Percentiles rank a stretch among this genome's conserved stretches.
Conservation (phyloP, 2,797 vertebrate genomes). For the Erpetoichthys calabaricus region DNA sequence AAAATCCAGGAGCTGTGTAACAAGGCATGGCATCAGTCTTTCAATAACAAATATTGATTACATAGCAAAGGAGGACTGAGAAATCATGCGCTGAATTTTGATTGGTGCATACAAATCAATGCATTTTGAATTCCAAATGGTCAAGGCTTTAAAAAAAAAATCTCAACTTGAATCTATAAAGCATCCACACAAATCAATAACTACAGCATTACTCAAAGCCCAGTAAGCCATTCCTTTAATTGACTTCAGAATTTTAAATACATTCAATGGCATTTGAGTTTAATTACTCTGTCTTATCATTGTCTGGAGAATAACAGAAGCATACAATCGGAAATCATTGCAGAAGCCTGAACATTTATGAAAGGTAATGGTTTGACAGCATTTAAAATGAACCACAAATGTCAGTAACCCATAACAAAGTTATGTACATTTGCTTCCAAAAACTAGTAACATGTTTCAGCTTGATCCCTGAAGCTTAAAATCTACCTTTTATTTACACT, state of each 20-base stretch:
- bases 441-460: no score
- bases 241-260: conserved; percentile 40
- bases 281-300: conserved; percentile 22
- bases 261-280: conserved; percentile 44
- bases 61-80: conserved; percentile 19
- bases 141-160: conserved; percentile 39
- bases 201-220: conserved; percentile 40
- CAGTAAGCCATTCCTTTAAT: conserved; percentile 47
- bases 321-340: conserved; percentile 8
- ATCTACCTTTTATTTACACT: no score
- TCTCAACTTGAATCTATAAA: conserved; percentile 37
- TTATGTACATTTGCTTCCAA: no score
- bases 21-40: conserved; percentile 26
- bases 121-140: conserved; percentile 50
- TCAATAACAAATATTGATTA: conserved; percentile 39
- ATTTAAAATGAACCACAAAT: no score
- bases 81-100: conserved; percentile 7
- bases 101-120: conserved; percentile 38
- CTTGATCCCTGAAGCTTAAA: no score
- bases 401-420: no score
- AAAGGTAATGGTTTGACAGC: no score
- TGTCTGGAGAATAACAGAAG: not conserved
- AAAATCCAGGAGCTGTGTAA: not conserved
- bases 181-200: conserved; percentile 41
- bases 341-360: not conserved